Evolutionary conservation across 2,888 invertebrate genomes (phyloP).

Genomic region (Torymus aiolomorphi): DNA sequence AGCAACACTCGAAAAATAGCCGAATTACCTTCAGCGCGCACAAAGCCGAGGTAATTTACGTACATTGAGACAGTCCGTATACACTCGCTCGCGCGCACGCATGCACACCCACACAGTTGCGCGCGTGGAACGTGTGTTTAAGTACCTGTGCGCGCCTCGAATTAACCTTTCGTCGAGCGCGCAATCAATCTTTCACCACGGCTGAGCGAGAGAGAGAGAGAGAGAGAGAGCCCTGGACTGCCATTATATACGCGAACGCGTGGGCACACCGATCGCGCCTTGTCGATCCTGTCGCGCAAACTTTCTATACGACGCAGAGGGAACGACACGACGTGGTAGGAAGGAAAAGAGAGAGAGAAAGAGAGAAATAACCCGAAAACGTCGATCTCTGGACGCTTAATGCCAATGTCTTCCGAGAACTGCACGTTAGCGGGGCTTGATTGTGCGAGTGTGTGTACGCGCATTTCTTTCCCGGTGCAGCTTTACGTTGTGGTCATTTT

Average conservation of each 20-base stretch:
- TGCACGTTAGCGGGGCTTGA: neutral
- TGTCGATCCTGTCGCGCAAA: constrained; percentile 31
- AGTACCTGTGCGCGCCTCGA: constrained; percentile 61
- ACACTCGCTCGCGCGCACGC: neutral
- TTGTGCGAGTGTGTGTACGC: neutral
- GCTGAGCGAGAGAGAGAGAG: constrained; percentile 1
- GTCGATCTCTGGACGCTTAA: constrained; percentile 13
- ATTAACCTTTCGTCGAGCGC: constrained; percentile 70
- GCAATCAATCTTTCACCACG: constrained; percentile 67
- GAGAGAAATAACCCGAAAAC: constrained; percentile 34
- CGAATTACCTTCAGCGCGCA: constrained; percentile 15
- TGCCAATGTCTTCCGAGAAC: constrained; percentile 7
- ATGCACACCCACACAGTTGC: neutral
- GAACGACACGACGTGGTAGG: too few relatives aligned
- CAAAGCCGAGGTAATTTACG: constrained; percentile 35
- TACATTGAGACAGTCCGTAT: constrained; percentile 6
- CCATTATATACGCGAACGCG: constrained; percentile 19
- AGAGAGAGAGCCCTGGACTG: neutral
- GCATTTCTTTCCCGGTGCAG: too few relatives aligned
- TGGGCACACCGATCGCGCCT: constrained; percentile 15
- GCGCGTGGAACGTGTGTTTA: constrained; percentile 30
- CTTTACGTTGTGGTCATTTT: too few relatives aligned
- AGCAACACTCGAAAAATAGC: neutral
- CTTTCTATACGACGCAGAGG: constrained; percentile 14
- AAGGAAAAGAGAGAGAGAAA: too few relatives aligned